Evolutionary conservation across 2,797 vertebrate species (phyloP), one percentile per base, ranked within the genome.

Genomic region (Liparis tanakae): DNA sequence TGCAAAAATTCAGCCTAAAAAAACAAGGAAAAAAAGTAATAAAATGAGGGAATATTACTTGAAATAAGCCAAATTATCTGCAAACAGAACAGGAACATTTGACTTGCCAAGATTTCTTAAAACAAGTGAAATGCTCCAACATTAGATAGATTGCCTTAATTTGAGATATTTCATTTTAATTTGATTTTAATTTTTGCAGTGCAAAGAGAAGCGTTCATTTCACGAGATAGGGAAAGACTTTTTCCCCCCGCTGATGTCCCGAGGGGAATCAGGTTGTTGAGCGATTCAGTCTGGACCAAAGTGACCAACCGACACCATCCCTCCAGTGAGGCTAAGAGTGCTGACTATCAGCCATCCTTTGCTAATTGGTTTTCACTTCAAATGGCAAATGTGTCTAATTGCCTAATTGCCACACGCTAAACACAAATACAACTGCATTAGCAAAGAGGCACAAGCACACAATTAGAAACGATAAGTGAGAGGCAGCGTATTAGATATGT

Each of bases 331-430:
- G 15, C 25, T 6, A 1, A 55, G 13, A 64, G 9, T 63, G 58
- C 67, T 56, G 63, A 76, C 48, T 51, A 5, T 55, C 25, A 41
- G 64, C 41, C 56, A 53, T 54, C 59, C 58, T 67, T 59, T 62
- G 22, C 54, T 68, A 65, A 69, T 74, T 69, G 17, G 34, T 18
- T 59, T 60, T 69, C 34, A 59, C 54, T 69, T 59, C 14, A 63
- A 56, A 66, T 10, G 37, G 44, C 43, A 46, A 8, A 5, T 66
- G 25, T 61, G 67, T 70, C 1, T 25, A 34, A 44, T 30, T 30
- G 25, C 25, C 25, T 30, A 30, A 30, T 30, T 30, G 25, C 25
- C 25, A 18, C 6, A 59, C 51, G 43, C 34, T 36, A 55, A 65
- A 18, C 10, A 39, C 5, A 63, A 14, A 41, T 53, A 30, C 34